Percentiles rank a stretch among this genome's conserved stretches.
phyloP scores from a whole-genome alignment of 2,797 vertebrate genomes.

The Alosa sapidissima region DNA sequence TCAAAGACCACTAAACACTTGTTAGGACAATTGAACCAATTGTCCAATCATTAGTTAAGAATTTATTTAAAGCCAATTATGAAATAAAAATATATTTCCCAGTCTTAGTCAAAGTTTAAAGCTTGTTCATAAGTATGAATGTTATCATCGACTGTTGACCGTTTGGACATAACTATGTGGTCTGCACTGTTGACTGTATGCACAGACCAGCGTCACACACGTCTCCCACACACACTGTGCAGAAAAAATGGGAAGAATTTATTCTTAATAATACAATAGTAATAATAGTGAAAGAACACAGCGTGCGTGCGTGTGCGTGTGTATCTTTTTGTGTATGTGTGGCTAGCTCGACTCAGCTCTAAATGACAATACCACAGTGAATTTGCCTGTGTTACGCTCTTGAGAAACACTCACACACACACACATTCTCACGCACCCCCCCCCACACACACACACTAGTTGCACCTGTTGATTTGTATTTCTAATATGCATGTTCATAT shows the following conservation, averaged over 20 bases:
- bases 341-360: too few relatives aligned
- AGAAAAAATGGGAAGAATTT: background rate
- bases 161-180: background rate
- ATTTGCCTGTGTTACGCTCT: too few relatives aligned
- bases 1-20: background rate
- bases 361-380: too few relatives aligned
- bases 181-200: background rate
- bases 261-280: too few relatives aligned
- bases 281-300: background rate
- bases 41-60: background rate
- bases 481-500: too few relatives aligned
- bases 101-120: background rate
- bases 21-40: background rate
- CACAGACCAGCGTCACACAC: background rate
- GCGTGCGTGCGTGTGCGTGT: background rate
- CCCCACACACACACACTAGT: too few relatives aligned
- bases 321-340: background rate
- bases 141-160: background rate
- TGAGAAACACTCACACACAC: too few relatives aligned
- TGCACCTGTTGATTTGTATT: too few relatives aligned
- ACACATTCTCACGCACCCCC: too few relatives aligned
- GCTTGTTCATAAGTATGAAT: background rate
- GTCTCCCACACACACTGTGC: background rate
- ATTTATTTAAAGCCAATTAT: background rate
- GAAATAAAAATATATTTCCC: background rate